A percentile compares a stretch with the other conserved stretches of the same genome.
Evolutionary conservation across 2,888 invertebrate species (phyloP).

Genomic region (Pterostichus madidus): DNA sequence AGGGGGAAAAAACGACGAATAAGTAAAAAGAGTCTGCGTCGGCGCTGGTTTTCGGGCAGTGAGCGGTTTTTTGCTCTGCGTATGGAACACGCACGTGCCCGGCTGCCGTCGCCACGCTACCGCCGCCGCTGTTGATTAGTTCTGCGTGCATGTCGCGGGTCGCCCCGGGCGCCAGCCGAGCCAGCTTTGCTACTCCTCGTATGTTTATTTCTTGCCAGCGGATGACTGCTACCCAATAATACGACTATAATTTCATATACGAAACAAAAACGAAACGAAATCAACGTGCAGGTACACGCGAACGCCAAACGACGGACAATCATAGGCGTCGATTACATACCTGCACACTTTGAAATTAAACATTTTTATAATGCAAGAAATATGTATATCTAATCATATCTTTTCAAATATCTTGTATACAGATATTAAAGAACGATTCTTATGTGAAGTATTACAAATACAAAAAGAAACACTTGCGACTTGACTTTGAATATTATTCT

Average conservation of each 20-base stretch:
- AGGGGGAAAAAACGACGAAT: slow-evolving; percentile 1
- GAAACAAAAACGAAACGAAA: slow-evolving; percentile 56
- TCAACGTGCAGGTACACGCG: slow-evolving; percentile 36
- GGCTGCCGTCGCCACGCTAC: not conserved
- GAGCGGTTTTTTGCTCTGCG: slow-evolving; percentile 35
- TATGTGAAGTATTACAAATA: too few species aligned
- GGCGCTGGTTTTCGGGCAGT: slow-evolving; percentile 23
- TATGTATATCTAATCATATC: too few species aligned
- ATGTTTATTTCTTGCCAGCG: slow-evolving; percentile 56
- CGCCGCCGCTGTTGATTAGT: slow-evolving; percentile 32
- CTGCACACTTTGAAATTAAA: slow-evolving; percentile 2
- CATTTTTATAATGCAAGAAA: not conserved
- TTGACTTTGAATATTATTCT: too few species aligned
- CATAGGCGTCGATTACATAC: not conserved
- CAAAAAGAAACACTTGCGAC: too few species aligned
- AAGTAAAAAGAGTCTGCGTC: slow-evolving; percentile 27
- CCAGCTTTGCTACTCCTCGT: slow-evolving; percentile 23
- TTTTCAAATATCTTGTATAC: too few species aligned
- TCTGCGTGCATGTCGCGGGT: slow-evolving; percentile 53
- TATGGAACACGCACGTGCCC: slow-evolving; percentile 50
- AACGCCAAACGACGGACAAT: slow-evolving; percentile 26
- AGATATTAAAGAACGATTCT: too few species aligned
- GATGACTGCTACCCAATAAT: slow-evolving; percentile 63
- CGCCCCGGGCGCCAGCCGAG: slow-evolving; percentile 43
- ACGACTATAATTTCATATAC: slow-evolving; percentile 64